Percentiles rank a stretch among this genome's conserved stretches.
phyloP scores from a whole-genome alignment of 1,140 invertebrate genomes.

The Belonocnema kinseyi region DNA sequence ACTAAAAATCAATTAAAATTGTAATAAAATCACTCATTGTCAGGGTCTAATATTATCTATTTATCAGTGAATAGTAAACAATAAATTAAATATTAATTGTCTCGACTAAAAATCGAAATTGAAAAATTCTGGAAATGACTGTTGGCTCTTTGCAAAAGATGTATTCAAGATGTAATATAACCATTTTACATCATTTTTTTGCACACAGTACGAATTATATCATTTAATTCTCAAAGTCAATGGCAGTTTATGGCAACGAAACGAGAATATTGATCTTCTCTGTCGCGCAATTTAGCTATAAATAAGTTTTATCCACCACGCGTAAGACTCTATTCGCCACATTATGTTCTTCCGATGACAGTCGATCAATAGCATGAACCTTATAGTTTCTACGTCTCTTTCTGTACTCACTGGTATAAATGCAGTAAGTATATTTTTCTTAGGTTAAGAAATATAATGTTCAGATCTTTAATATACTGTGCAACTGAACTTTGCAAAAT shows the following conservation, averaged over 20 bases:
- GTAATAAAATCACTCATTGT: no score
- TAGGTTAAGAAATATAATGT: no score
- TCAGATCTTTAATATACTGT: no score
- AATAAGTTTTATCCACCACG: conserved; percentile 25
- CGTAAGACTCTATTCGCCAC: conserved; percentile 25
- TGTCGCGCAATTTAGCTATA: conserved; percentile 29
- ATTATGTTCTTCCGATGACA: conserved; percentile 22
- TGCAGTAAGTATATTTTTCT: conserved; percentile 10
- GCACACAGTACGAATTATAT: background rate
- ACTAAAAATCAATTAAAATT: no score
- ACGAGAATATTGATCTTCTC: conserved; percentile 22
- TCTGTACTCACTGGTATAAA: background rate
- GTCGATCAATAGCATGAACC: conserved; percentile 17
- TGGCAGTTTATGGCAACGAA: conserved; percentile 22
- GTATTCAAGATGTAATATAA: background rate
- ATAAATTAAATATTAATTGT: no score
- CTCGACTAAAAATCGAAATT: no score
- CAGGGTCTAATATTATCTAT: no score
- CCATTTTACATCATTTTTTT: background rate
- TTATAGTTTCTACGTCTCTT: conserved; percentile 15
- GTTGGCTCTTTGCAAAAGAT: no score
- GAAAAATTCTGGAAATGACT: no score
- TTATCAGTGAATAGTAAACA: no score
- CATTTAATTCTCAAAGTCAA: conserved; percentile 13
- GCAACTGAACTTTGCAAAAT: no score